Evolutionary conservation across 1,140 invertebrate species (phyloP).

Genomic region (Pseudomyrmex cubaensis): DNA sequence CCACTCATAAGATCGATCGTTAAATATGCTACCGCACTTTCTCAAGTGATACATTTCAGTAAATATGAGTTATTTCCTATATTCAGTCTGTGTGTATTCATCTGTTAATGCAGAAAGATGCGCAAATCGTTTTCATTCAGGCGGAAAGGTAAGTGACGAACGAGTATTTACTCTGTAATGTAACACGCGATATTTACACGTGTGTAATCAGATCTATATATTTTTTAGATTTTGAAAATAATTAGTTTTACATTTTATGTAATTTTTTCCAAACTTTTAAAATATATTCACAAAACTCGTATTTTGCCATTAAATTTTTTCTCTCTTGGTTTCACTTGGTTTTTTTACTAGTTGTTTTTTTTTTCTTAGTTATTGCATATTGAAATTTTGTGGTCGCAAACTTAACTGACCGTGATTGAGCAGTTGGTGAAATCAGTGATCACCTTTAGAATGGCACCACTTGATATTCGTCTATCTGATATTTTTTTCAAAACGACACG

Average conservation of each 20-base stretch:
- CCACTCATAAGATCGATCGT: background rate
- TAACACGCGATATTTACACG: background rate
- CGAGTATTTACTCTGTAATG: background rate
- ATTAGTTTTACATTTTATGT: no score
- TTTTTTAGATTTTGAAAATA: no score
- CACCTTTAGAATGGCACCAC: background rate
- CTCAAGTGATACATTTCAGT: conserved; percentile 7
- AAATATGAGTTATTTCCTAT: background rate
- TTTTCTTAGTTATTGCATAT: background rate
- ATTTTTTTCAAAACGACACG: conserved; percentile 20
- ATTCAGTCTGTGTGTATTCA: background rate
- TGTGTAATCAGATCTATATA: no score
- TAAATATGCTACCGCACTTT: conserved; percentile 9
- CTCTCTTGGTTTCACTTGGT: no score
- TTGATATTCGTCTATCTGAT: background rate
- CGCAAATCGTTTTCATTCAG: background rate
- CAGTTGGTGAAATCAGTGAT: background rate
- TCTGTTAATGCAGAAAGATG: background rate
- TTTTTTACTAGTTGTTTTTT: background rate
- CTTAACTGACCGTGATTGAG: conserved; percentile 14
- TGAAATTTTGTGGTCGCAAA: conserved; percentile 3
- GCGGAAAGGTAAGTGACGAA: background rate
- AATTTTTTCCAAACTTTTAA: no score
- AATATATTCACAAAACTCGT: no score
- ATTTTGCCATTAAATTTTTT: no score